Percentiles rank a stretch among this genome's conserved stretches.
phyloP scores from a whole-genome alignment of 2,888 invertebrate genomes.

The Dicranocentrus wangi region DNA sequence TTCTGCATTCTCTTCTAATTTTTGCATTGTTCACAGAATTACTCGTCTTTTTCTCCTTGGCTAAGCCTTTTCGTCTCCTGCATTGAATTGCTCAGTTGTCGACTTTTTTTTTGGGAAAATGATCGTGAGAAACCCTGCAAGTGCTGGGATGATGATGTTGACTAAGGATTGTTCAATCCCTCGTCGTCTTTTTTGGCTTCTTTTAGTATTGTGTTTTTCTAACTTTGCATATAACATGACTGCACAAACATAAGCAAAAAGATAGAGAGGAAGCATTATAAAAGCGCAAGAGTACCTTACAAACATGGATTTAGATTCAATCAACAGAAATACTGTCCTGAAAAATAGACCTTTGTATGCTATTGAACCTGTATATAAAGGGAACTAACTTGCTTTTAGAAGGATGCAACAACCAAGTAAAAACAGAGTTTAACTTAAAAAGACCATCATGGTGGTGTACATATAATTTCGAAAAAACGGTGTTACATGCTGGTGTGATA shows the following conservation, averaged over 20 bases:
- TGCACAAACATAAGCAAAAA: not conserved
- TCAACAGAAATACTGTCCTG: not conserved
- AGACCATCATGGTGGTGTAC: not conserved
- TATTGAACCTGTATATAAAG: slow-evolving; percentile 14
- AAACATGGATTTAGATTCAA: not conserved
- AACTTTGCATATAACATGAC: not conserved
- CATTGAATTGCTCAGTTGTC: not conserved
- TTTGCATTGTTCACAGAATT: slow-evolving; percentile 31
- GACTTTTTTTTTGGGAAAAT: slow-evolving; percentile 43
- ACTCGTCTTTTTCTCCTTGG: slow-evolving; percentile 40
- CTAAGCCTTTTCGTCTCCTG: slow-evolving; percentile 19
- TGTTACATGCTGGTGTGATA: not conserved
- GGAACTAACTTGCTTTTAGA: not conserved
- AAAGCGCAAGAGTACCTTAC: not conserved
- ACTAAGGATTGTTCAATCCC: slow-evolving; percentile 44
- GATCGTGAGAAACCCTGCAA: slow-evolving; percentile 55
- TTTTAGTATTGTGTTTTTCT: slow-evolving; percentile 13
- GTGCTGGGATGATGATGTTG: slow-evolving; percentile 28
- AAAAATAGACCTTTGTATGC: slow-evolving; percentile 18
- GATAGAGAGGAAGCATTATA: not conserved
- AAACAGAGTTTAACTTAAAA: not conserved
- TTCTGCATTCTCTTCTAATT: too few species aligned
- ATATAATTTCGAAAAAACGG: not conserved
- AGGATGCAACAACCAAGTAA: not conserved
- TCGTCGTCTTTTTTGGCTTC: slow-evolving; percentile 32